phyloP scores from a whole-genome alignment of 2,797 vertebrate genomes.

The Percopsis omiscomaycus region DNA sequence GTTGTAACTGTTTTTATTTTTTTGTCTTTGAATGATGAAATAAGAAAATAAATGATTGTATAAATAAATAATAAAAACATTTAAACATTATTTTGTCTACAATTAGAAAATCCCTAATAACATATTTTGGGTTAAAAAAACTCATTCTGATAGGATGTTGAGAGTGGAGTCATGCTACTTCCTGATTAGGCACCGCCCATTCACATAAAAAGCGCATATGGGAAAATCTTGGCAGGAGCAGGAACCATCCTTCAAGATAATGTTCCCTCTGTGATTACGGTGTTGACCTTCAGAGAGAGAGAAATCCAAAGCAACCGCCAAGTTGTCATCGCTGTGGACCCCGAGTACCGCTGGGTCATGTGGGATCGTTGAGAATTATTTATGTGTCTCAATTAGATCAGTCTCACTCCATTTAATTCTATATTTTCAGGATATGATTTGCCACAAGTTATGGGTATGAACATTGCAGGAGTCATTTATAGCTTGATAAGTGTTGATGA shows the following conservation, averaged over 20 bases:
- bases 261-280: conserved; percentile 49
- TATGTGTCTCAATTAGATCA: conserved; percentile 65
- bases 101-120: too few relatives aligned
- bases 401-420: conserved; percentile 61
- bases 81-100: too few relatives aligned
- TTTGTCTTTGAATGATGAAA: too few relatives aligned
- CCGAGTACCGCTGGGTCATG: conserved; percentile 52
- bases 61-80: too few relatives aligned
- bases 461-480: conserved; percentile 55
- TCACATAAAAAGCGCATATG: conserved; percentile 49
- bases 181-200: conserved; percentile 3
- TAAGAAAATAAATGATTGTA: too few relatives aligned
- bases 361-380: conserved; percentile 63
- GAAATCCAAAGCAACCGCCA: conserved; percentile 30
- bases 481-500: conserved; percentile 39
- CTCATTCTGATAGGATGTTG: too few relatives aligned
- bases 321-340: conserved; percentile 57
- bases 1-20: too few relatives aligned
- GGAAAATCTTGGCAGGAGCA: conserved; percentile 44
- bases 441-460: conserved; percentile 52
- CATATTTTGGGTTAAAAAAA: too few relatives aligned
- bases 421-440: conserved; percentile 52
- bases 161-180: too few relatives aligned
- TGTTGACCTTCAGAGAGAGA: conserved; percentile 62
- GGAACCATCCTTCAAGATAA: conserved; percentile 53